Conservation (phyloP, 1,140 invertebrate genomes). For the Hycleus phaleratus region DNA sequence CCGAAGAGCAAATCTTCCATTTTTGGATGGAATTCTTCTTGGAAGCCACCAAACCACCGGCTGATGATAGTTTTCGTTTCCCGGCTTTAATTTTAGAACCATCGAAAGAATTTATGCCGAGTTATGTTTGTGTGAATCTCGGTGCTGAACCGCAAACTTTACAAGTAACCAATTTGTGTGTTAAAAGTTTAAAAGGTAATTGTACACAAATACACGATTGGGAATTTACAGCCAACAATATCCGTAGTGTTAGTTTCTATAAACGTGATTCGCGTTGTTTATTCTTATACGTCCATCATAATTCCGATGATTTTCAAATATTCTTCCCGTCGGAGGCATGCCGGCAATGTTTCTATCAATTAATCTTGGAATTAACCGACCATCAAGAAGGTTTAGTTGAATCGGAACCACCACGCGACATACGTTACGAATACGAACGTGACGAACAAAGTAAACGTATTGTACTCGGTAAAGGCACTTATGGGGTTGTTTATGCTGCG, state of each 20-base stretch:
- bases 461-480: slow-evolving; percentile 91
- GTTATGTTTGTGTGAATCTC: slow-evolving; percentile 89
- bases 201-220: slow-evolving; percentile 87
- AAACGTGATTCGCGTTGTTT: slow-evolving; percentile 93
- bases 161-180: slow-evolving; percentile 77
- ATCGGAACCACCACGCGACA: slow-evolving; percentile 54
- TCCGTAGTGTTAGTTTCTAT: slow-evolving; percentile 89
- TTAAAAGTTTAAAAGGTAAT: slow-evolving; percentile 64
- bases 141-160: slow-evolving; percentile 87
- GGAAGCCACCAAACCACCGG: slow-evolving; percentile 77
- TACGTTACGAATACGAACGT: slow-evolving; percentile 77
- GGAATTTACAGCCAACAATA: slow-evolving; percentile 85
- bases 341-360: slow-evolving; percentile 73
- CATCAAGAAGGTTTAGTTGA: slow-evolving; percentile 80
- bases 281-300: slow-evolving; percentile 96
- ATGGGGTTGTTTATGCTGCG: slow-evolving; percentile 92
- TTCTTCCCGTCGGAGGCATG: slow-evolving; percentile 87
- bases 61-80: slow-evolving; percentile 77
- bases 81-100: slow-evolving; percentile 90
- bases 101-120: slow-evolving; percentile 87
- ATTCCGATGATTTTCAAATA: slow-evolving; percentile 98
- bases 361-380: slow-evolving; percentile 74
- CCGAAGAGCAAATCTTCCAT: slow-evolving; percentile 81
- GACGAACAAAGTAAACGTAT: slow-evolving; percentile 85
- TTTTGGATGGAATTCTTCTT: slow-evolving; percentile 99